Evolutionary conservation across 2,797 vertebrate species (phyloP), one percentile per base, ranked within the genome.

Genomic region (Amblyopsis hoosieri): DNA sequence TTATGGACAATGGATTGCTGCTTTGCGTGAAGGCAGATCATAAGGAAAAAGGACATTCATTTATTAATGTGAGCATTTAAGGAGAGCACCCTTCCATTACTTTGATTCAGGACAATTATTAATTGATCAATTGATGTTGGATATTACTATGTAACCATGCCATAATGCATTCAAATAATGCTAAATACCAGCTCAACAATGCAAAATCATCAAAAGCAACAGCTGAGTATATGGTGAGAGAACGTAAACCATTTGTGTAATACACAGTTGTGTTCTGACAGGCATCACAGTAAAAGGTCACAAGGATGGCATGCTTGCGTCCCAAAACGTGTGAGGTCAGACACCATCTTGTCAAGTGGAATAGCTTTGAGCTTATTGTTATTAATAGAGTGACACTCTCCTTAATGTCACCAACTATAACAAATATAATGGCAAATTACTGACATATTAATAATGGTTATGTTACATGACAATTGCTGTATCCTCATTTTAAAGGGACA

Each of bases 391-490:
- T 29, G 46, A 46, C 59, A 2, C 55, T 12, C 8, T 12, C 13
- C 59, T 31, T 11, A 42, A 31, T 37, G 70, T 54, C 31, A 60
- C 64, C 23, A 31, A 45, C 17, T 42, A 57, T 59, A 49, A 66
- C 54, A 51, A 33, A 15, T 29, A 1, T 23, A 1, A 14, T 47
- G 48, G 9, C 37, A 8, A 42, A 0, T 59, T 52, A n/a, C 45
- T 12, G 3, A 61, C 57, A 74, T 69, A 19, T 62, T 62, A 60
- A 51, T 69, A 58, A 62, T 57, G 64, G 53, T 15, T 45, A 54
- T 62, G 29, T 66, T 51, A 55, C 12, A 61, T 42, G 47, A 17
- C 55, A 10, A 78, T 74, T 15, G 77, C 75, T 67, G 65, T 52
- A 42, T 42, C 6, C 37, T 42, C 37, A 42, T 42, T 42, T 42